Conservation (phyloP, 2,888 invertebrate species). For the Watsonalla cultraria region DNA sequence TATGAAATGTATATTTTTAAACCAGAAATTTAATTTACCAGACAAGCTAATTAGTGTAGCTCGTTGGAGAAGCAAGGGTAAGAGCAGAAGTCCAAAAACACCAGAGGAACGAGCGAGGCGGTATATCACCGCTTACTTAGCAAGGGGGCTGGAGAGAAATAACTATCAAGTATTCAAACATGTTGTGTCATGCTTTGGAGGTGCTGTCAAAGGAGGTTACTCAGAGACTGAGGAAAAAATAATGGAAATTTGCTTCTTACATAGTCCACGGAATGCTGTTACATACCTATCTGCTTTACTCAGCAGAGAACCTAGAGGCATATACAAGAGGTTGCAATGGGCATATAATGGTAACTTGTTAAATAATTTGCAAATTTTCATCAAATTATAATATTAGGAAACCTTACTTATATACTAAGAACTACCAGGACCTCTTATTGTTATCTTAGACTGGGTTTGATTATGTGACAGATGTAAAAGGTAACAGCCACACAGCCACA, state of each 20-base stretch:
- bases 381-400: too few relatives aligned
- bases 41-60: conserved; percentile 50
- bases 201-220: conserved; percentile 36
- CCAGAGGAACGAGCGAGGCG: conserved; percentile 44
- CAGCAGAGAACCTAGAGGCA: conserved; percentile 49
- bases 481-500: too few relatives aligned
- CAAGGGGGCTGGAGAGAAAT: conserved; percentile 51
- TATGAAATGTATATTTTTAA: not conserved
- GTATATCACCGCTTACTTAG: conserved; percentile 50
- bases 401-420: too few relatives aligned
- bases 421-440: too few relatives aligned
- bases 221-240: conserved; percentile 50
- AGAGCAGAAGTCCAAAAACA: conserved; percentile 26
- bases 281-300: conserved; percentile 39
- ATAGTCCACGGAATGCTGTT: conserved; percentile 39
- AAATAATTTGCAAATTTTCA: too few relatives aligned
- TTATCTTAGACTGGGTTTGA: too few relatives aligned
- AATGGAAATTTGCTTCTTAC: conserved; percentile 49
- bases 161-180: conserved; percentile 53
- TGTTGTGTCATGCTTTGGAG: conserved; percentile 36
- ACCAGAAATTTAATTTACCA: conserved; percentile 50
- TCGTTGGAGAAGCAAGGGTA: conserved; percentile 50
- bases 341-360: conserved; percentile 27
- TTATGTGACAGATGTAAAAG: too few relatives aligned
- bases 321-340: conserved; percentile 40